These are phyloP conservation scores for Aphidius ervi DNA, from an alignment of 1,140 invertebrate genomes.

Conservation along the genomic window DNA sequence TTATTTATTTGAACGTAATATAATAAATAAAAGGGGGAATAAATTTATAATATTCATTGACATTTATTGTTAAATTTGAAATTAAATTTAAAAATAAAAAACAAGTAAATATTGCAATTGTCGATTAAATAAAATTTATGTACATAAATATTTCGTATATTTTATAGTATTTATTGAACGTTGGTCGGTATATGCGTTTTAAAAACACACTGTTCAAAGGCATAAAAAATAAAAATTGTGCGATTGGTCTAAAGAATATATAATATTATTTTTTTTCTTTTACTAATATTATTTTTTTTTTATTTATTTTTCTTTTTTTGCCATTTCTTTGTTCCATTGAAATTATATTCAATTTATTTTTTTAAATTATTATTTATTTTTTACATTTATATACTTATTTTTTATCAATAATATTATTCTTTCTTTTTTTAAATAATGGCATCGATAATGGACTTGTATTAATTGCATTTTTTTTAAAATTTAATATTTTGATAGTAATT, in stretches of 20 bases:
- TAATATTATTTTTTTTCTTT: background rate
- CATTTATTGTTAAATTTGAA: no score
- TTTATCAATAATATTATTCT: conserved; percentile 11
- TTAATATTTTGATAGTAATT: conserved; percentile 6
- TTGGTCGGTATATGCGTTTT: background rate
- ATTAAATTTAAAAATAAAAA: no score
- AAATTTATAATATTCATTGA: no score
- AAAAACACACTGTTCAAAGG: background rate
- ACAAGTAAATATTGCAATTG: no score
- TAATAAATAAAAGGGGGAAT: no score
- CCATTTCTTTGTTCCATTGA: background rate
- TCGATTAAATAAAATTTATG: no score
- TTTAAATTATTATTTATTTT: conserved; percentile 6
- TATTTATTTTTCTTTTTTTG: background rate
- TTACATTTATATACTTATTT: conserved; percentile 12
- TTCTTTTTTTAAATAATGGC: conserved; percentile 22
- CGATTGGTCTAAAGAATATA: conserved; percentile 6
- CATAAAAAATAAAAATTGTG: conserved; percentile 9
- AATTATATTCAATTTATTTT: background rate
- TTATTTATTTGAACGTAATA: no score
- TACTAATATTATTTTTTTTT: background rate
- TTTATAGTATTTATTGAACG: background rate
- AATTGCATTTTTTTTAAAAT: conserved; percentile 15
- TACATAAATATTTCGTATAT: background rate
- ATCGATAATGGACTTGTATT: conserved; percentile 24